Conservation (phyloP, 2,888 invertebrate species). For the Philopedon plagiatum region DNA sequence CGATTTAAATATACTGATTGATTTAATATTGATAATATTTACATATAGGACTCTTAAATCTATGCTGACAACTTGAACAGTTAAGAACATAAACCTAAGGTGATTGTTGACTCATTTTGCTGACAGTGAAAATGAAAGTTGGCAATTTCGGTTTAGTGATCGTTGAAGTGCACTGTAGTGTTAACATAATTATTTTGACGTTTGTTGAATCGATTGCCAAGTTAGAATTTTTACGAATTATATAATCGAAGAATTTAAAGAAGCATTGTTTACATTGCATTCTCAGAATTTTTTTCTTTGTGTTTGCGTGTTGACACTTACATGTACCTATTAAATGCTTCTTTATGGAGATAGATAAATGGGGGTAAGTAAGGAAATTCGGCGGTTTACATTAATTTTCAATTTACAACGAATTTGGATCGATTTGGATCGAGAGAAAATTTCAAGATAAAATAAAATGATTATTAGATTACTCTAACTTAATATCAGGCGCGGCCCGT, state of each 20-base stretch:
- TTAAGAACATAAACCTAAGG: conserved; percentile 41
- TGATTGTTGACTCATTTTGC: conserved; percentile 47
- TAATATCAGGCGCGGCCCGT: too few species aligned
- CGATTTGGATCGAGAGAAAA: too few species aligned
- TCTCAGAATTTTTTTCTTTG: not conserved
- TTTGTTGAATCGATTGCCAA: too few species aligned
- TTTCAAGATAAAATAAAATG: too few species aligned
- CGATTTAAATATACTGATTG: too few species aligned
- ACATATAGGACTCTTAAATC: conserved; percentile 25
- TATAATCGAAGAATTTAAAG: not conserved
- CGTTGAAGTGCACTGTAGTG: conserved; percentile 18
- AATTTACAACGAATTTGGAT: too few species aligned
- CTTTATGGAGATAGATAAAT: conserved; percentile 35
- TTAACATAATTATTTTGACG: not conserved
- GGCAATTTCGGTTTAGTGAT: conserved; percentile 36
- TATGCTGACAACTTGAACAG: conserved; percentile 30
- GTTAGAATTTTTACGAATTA: not conserved
- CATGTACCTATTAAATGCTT: not conserved
- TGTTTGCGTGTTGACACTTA: too few species aligned
- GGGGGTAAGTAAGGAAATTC: conserved; percentile 27
- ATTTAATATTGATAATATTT: not conserved
- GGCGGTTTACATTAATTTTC: too few species aligned
- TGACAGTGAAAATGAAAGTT: conserved; percentile 45
- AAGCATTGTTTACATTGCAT: not conserved
- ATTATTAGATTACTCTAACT: too few species aligned